Percentiles rank a stretch among this genome's conserved stretches.
Conservation (phyloP, 2,113 vertebrate genomes). For the Grallaria varia region DNA sequence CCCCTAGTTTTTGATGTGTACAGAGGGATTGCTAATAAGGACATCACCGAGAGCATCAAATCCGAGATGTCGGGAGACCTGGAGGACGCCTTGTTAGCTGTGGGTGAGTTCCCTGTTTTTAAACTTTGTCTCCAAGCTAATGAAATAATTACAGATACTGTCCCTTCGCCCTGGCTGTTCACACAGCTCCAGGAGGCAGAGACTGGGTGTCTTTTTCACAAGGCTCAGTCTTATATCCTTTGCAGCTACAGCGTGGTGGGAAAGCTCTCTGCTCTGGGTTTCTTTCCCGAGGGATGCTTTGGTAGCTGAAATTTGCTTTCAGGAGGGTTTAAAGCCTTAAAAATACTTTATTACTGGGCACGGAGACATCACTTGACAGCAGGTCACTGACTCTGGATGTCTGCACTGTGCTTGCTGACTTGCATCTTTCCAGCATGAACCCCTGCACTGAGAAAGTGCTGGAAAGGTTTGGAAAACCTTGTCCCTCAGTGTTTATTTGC, state of each 20-base stretch:
- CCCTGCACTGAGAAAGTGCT: background rate
- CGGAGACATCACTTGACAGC: background rate
- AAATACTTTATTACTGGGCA: background rate
- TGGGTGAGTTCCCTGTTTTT: constrained; percentile 78
- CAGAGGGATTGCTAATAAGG: constrained; percentile 82
- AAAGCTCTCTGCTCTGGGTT: background rate
- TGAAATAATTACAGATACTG: background rate
- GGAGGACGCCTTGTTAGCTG: constrained; percentile 88
- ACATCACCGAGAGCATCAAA: constrained; percentile 95
- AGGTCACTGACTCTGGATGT: too few relatives aligned
- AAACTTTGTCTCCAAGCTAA: background rate
- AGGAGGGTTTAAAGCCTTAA: background rate
- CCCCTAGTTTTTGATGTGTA: constrained; percentile 90
- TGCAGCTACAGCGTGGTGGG: background rate
- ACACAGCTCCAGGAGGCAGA: background rate
- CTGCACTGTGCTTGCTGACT: background rate
- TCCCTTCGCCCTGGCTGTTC: background rate
- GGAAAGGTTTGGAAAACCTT: background rate
- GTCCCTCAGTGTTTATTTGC: background rate
- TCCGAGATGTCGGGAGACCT: constrained; percentile 94
- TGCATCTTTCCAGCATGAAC: background rate
- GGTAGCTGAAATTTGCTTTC: background rate
- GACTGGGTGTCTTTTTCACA: background rate
- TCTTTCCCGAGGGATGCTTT: background rate
- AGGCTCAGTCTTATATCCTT: background rate